A percentile compares a stretch with the other conserved stretches of the same genome.
Conservation (phyloP, 1,140 invertebrate species). For the Solenopsis fugax region DNA sequence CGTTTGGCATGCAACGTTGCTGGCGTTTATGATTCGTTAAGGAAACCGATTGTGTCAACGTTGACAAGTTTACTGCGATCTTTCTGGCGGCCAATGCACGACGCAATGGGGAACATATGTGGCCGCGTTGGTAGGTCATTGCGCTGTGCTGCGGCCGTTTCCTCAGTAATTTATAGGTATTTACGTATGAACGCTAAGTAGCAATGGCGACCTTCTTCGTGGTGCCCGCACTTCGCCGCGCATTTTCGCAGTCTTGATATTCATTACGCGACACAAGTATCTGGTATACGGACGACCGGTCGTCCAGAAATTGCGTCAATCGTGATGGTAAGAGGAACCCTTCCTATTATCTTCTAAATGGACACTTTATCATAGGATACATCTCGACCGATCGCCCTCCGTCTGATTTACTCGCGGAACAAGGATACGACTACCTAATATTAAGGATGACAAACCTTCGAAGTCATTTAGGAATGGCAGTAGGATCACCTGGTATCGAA, state of each 20-base stretch:
- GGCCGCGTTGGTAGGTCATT: constrained; percentile 3
- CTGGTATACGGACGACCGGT: background rate
- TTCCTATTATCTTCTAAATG: constrained; percentile 8
- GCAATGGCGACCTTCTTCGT: background rate
- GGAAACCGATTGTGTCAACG: constrained; percentile 25
- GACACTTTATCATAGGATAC: constrained; percentile 57
- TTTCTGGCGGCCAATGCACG: background rate
- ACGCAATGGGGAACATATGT: constrained; percentile 1
- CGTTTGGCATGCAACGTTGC: constrained; percentile 14
- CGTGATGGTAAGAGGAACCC: background rate
- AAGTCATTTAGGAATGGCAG: constrained; percentile 30
- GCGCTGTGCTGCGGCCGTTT: background rate
- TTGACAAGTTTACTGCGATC: constrained; percentile 60
- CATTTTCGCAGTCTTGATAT: constrained; percentile 4
- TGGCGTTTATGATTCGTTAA: constrained; percentile 54
- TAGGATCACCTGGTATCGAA: constrained; percentile 18
- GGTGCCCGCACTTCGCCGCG: background rate
- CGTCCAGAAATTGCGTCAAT: background rate
- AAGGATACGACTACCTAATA: constrained; percentile 45
- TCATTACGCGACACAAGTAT: background rate
- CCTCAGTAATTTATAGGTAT: constrained; percentile 32
- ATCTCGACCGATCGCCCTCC: constrained; percentile 33
- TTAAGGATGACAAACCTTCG: constrained; percentile 54
- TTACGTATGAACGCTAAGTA: constrained; percentile 50
- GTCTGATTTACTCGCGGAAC: constrained; percentile 13